phyloP scores from a whole-genome alignment of 2,113 vertebrate genomes.

The Myotis lucifugus region DNA sequence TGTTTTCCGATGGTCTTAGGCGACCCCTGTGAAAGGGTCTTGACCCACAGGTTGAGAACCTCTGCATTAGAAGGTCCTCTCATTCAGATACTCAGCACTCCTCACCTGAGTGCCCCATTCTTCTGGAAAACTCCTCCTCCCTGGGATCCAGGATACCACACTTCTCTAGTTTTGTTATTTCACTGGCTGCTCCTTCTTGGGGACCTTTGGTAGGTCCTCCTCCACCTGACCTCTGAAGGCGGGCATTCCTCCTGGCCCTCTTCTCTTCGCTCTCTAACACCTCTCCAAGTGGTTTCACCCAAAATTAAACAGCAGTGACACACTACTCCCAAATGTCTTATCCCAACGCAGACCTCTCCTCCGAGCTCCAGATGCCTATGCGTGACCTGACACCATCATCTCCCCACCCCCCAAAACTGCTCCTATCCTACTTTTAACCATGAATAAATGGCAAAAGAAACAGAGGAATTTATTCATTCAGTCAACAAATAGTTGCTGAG shows the following conservation, averaged over 20 bases:
- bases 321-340: no score
- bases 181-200: neutral
- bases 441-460: neutral
- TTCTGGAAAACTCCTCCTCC: neutral
- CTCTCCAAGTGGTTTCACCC: neutral
- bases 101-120: neutral
- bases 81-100: neutral
- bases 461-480: neutral
- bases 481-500: neutral
- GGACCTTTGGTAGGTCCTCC: neutral
- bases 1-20: no score
- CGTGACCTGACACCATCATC: neutral
- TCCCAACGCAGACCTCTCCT: neutral
- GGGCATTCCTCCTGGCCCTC: neutral
- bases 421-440: neutral
- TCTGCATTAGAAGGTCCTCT: neutral
- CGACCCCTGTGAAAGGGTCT: no score
- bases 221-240: neutral
- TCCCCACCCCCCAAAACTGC: neutral
- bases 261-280: neutral
- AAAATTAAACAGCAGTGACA: neutral
- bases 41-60: no score
- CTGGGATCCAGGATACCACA: neutral
- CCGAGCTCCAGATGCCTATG: neutral
- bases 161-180: neutral